A percentile compares a stretch with the other conserved stretches of the same genome.
Evolutionary conservation across 2,888 invertebrate species (phyloP).

Genomic region (Malthinus seriepunctatus): DNA sequence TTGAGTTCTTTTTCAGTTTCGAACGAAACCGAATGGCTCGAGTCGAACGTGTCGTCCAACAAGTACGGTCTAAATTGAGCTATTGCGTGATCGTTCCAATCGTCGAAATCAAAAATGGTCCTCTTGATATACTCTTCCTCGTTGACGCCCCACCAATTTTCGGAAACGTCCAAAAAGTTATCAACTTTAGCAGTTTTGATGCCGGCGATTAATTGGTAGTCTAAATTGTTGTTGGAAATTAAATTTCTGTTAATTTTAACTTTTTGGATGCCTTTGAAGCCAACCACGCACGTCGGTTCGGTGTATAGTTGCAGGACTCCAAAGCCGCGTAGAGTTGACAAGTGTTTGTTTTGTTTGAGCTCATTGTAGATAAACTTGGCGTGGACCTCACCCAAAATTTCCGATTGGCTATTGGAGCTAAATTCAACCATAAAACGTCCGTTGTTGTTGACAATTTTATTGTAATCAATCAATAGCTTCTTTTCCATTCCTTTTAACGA

Average conservation of each 20-base stretch:
- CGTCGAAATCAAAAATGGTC: conserved; percentile 96
- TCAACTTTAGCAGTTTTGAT: conserved; percentile 85
- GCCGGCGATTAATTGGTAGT: conserved; percentile 92
- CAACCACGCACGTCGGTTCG: conserved; percentile 82
- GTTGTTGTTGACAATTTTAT: conserved; percentile 77
- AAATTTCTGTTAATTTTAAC: conserved; percentile 88
- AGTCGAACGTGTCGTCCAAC: conserved; percentile 73
- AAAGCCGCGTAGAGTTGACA: conserved; percentile 43
- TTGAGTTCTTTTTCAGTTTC: conserved; percentile 62
- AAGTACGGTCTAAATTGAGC: conserved; percentile 90
- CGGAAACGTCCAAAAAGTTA: conserved; percentile 82
- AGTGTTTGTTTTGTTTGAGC: conserved; percentile 69
- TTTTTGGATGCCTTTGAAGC: conserved; percentile 93
- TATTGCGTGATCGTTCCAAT: conserved; percentile 98
- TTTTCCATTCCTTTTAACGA: conserved; percentile 96
- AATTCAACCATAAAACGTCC: conserved; percentile 87
- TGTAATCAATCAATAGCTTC: conserved; percentile 80
- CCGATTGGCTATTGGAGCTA: conserved; percentile 88
- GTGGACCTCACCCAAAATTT: conserved; percentile 82
- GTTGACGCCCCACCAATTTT: conserved; percentile 96
- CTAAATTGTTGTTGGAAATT: conserved; percentile 78
- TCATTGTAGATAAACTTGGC: conserved; percentile 81
- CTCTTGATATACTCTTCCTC: conserved; percentile 74
- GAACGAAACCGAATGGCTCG: conserved; percentile 74
- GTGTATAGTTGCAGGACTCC: conserved; percentile 49